These are phyloP conservation scores for Aphelinus atriplicis DNA, from an alignment of 1,140 invertebrate genomes.

Conservation along the genomic window DNA sequence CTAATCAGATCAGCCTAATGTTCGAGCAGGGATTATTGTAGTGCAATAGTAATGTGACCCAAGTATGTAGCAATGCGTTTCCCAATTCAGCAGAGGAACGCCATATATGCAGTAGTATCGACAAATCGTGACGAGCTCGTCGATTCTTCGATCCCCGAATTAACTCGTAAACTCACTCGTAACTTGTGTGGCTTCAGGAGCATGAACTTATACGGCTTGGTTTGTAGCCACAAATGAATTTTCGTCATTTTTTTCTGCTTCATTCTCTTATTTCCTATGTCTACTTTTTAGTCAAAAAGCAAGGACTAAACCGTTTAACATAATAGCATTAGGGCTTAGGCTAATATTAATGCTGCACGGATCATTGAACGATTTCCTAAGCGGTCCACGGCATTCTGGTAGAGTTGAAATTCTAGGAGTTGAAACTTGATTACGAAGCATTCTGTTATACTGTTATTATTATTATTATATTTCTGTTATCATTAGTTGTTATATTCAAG, in stretches of 20 bases:
- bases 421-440: too few relatives aligned
- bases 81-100: too few relatives aligned
- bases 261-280: background rate
- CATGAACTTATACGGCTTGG: constrained; percentile 29
- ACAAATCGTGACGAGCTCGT: constrained; percentile 10
- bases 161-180: constrained; percentile 33
- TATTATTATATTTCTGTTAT: too few relatives aligned
- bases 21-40: too few relatives aligned
- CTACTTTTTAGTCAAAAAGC: constrained; percentile 1
- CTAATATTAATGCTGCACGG: constrained; percentile 17
- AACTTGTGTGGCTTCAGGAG: constrained; percentile 17
- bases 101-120: background rate
- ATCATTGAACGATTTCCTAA: constrained; percentile 14
- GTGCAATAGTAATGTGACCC: too few relatives aligned
- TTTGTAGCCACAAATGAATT: constrained; percentile 23
- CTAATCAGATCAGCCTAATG: too few relatives aligned
- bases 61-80: too few relatives aligned
- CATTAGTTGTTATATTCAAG: too few relatives aligned
- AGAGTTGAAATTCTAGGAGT: too few relatives aligned
- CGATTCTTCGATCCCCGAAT: constrained; percentile 26
- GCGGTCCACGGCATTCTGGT: background rate
- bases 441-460: too few relatives aligned
- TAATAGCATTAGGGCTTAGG: constrained; percentile 25
- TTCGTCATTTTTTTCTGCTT: background rate
- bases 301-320: constrained; percentile 18